A percentile compares a stretch with the other conserved stretches of the same genome.
phyloP scores from a whole-genome alignment of 2,888 invertebrate species.

The Melikaiella ostensackeni region DNA sequence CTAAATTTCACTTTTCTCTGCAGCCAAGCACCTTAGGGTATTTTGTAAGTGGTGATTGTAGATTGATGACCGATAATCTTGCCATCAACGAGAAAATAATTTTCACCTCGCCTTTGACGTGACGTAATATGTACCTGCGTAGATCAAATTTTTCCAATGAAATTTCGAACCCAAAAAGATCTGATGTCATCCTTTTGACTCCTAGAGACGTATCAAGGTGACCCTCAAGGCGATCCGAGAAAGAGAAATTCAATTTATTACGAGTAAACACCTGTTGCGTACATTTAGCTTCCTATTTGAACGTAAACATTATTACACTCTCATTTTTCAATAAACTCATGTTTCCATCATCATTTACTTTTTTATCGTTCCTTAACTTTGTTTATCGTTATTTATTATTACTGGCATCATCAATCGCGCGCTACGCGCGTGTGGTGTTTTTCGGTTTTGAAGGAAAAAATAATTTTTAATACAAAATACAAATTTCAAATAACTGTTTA shows the following conservation, averaged over 20 bases:
- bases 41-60: constrained; percentile 17
- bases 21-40: background rate
- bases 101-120: constrained; percentile 10
- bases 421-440: too few species aligned
- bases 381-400: background rate
- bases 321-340: background rate
- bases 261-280: background rate
- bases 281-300: background rate
- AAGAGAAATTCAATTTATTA: constrained; percentile 16
- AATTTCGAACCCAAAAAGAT: constrained; percentile 1
- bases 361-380: background rate
- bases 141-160: constrained; percentile 16
- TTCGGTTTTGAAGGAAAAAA: too few species aligned
- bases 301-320: background rate
- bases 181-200: background rate
- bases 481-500: too few species aligned
- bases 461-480: too few species aligned
- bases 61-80: constrained; percentile 4
- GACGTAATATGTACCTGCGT: constrained; percentile 1
- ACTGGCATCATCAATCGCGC: too few species aligned
- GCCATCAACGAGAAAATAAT: constrained; percentile 12
- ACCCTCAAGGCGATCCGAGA: background rate
- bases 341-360: background rate
- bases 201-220: background rate
- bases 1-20: constrained; percentile 34